These are phyloP conservation scores for Drosophila nr. perissopoda DNA, from an alignment of 2,888 invertebrate genomes.

Conservation along the genomic window DNA sequence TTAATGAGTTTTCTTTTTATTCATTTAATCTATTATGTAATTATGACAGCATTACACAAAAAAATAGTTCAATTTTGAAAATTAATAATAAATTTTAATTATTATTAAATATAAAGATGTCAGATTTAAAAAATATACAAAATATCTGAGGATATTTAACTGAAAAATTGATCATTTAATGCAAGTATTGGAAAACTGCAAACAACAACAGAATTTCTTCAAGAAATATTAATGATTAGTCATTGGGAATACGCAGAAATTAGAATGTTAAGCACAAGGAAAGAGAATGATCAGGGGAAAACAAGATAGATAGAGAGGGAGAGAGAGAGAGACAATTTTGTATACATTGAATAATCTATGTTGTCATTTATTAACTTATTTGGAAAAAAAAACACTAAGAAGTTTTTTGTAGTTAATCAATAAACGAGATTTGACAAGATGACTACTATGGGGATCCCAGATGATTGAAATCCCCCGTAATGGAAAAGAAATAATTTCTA, in stretches of 20 bases:
- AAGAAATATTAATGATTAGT: neutral
- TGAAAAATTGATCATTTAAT: slow-evolving; percentile 11
- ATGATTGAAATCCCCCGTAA: neutral
- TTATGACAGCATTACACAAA: neutral
- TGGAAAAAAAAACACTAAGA: neutral
- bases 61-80: neutral
- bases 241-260: no score
- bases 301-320: no score
- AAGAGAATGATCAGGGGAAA: no score
- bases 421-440: neutral
- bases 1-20: neutral
- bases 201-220: neutral
- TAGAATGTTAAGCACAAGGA: no score
- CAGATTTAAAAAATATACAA: neutral
- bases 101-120: neutral
- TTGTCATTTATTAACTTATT: neutral
- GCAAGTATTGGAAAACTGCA: neutral
- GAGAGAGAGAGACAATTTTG: no score
- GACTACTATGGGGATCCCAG: neutral
- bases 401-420: neutral
- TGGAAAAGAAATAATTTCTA: neutral
- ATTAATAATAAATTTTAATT: neutral
- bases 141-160: neutral
- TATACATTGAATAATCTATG: neutral
- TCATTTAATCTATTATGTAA: neutral